Evolutionary conservation across 2,113 vertebrate species (phyloP), one percentile per base, ranked within the genome.

Genomic region (Trochalopteron elliotii): DNA sequence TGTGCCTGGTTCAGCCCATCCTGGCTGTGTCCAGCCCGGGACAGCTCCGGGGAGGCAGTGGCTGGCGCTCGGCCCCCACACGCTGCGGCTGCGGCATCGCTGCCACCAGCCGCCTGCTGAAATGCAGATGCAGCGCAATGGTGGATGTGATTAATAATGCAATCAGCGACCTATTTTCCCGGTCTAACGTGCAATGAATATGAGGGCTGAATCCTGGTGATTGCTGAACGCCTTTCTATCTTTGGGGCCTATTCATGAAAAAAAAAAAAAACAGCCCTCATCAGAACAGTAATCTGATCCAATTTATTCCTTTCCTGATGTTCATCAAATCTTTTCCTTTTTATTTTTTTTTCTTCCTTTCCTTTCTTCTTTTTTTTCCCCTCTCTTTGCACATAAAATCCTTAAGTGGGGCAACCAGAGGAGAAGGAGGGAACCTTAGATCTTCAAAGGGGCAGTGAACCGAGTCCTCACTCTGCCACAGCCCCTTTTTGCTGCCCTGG

Each of bases 91-190:
- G 86, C 27, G 3, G 50, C 69, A 12, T 11, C 59, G 1, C 49
- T 47, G 85, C 74, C 79, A 68, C 88, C 94, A 80, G 89, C 60
- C 84, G 60, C 77, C 88, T 81, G 94, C 93, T 79, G 91, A 80
- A 75, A 65, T 89, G 95, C 96, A 96, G 95, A 87, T 94, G 96
- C 21, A 86, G 92, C 83, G 12, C 83, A 5, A 40, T 90, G 88
- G 35, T 90, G 2, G 86, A 69, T 90, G 88, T 95, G 94, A 96
- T 97, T 96, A 97, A 97, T 97, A 97, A 97, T 97, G 96, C 96
- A 97, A 96, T 96, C 96, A 96, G 93, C 94, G 95, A 97, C 95
- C 96, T 97, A 96, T 96, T 97, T 97, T 94, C 95, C 96, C 8
- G 10, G 88, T n/a, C 86, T 93, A 94, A 95, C 80, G 83, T 93